These are phyloP conservation scores for Mesembrinibis cayennensis DNA, from an alignment of 2,113 vertebrate genomes.

Conservation along the genomic window DNA sequence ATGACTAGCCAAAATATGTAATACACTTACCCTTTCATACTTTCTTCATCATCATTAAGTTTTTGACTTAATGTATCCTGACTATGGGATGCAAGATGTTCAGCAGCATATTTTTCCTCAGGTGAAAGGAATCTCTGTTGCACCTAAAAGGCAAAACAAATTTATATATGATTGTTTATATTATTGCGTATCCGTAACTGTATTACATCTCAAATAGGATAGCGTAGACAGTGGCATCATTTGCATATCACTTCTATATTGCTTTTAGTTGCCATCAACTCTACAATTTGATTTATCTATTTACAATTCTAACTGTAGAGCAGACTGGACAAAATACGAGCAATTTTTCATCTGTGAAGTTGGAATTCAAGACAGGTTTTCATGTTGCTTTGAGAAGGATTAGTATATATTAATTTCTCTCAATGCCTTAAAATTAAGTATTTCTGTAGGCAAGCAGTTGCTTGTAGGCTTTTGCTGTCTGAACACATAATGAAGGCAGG, in stretches of 20 bases:
- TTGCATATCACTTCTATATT: background rate
- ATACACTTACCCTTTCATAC: background rate
- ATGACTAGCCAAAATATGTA: background rate
- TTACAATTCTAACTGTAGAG: background rate
- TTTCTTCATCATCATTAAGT: background rate
- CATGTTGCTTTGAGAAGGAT: background rate
- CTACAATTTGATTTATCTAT: background rate
- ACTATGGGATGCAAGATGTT: slow-evolving; percentile 51
- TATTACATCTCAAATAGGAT: background rate
- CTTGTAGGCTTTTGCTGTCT: background rate
- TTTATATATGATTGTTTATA: background rate
- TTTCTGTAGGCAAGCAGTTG: background rate
- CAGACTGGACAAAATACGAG: background rate
- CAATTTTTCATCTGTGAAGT: background rate
- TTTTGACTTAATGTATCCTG: background rate
- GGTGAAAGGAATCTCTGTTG: slow-evolving; percentile 65
- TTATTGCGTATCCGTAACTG: background rate
- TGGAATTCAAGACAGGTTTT: background rate
- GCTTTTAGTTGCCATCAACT: background rate
- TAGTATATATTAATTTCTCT: background rate
- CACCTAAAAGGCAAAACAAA: background rate
- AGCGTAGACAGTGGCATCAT: background rate
- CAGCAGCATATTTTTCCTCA: slow-evolving; percentile 72
- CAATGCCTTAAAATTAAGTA: background rate
- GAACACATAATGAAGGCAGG: background rate